Conservation (phyloP, 2,888 invertebrate genomes). For the Aphidius colemani region DNA sequence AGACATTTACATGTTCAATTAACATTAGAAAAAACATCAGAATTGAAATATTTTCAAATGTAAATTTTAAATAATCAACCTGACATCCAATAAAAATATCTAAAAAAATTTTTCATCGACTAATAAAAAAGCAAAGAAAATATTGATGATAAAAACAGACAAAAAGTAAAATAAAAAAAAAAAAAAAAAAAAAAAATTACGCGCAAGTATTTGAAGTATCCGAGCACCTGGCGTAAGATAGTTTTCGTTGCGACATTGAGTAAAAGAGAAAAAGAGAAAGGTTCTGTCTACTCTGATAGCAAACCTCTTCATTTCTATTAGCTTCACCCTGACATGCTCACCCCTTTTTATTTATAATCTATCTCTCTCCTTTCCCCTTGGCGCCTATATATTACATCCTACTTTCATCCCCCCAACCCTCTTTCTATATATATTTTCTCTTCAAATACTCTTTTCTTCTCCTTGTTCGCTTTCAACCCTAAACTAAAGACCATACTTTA, state of each 20-base stretch:
- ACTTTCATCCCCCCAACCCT: background rate
- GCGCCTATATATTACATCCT: slow-evolving; percentile 14
- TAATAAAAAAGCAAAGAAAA: too few species aligned
- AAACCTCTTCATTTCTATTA: slow-evolving; percentile 53
- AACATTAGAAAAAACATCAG: too few species aligned
- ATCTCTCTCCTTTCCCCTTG: slow-evolving; percentile 17
- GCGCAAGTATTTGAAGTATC: slow-evolving; percentile 14
- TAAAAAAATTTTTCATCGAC: too few species aligned
- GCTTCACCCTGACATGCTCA: slow-evolving; percentile 38
- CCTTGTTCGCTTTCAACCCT: slow-evolving; percentile 30
- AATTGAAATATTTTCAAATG: too few species aligned
- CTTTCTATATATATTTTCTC: background rate
- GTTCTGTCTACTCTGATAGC: slow-evolving; percentile 45
- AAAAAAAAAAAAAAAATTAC: slow-evolving; percentile 26
- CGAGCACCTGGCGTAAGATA: slow-evolving; percentile 32
- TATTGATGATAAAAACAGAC: too few species aligned
- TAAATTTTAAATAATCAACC: too few species aligned
- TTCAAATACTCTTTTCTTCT: slow-evolving; percentile 25
- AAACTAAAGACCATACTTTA: slow-evolving; percentile 11
- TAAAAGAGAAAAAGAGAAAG: slow-evolving; percentile 33
- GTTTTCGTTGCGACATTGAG: slow-evolving; percentile 13
- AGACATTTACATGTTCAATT: too few species aligned
- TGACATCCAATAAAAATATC: too few species aligned
- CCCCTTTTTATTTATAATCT: slow-evolving; percentile 8
- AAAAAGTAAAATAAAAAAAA: too few species aligned